Base-by-base conservation (phyloP, 2,888 invertebrate species). In the Dimorphilus gyrociliatus region DNA sequence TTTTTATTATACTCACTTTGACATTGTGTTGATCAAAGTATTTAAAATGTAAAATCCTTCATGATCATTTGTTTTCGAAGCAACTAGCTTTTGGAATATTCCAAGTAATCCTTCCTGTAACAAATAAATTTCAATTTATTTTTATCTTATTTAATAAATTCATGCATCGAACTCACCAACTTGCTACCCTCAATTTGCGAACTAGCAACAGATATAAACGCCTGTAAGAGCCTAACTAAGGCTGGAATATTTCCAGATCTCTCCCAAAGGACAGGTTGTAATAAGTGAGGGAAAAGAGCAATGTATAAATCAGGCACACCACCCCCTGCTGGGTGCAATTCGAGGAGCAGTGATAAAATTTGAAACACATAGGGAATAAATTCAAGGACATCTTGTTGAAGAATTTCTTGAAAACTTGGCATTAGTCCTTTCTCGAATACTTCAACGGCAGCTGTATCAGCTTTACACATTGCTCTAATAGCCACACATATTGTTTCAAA, bases 301-400 rank as follows among this genome's bases (percentile, higher is more conserved):
- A 81, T 76, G 67, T 94, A 97, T 0, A 78, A 74, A 33, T 77
- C 79, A 12, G 85, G 80, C 19, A 62, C 42, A 6, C 42, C 25
- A 33, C 42, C 38, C 16, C 38, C 26, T 21, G 28, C 33, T 3
- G 40, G 32, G 37, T 60, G 53, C 26, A 55, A 41, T 42, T 90
- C 90, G 65, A 94, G 69, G 33, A 92, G 66, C 14, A 92, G 67
- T 0, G 90, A 84, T 23, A 94, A 67, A 65, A 97, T 76, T 80
- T 97, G 97, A 62, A 97, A 92, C 27, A 90, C 85, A 64, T 97
- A 97, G 0, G 94, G 94, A 65, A 92, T 81, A 67, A 97, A 92
- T 62, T 94, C 94, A 74, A 71, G 78, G 17, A 85, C 78, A 60
- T 99, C 94, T 54, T 88, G 80, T 46, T 84, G 81, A 13, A 97